A percentile compares a stretch with the other conserved stretches of the same genome.
phyloP scores from a whole-genome alignment of 2,797 vertebrate species.

The Cossypha heuglini region DNA sequence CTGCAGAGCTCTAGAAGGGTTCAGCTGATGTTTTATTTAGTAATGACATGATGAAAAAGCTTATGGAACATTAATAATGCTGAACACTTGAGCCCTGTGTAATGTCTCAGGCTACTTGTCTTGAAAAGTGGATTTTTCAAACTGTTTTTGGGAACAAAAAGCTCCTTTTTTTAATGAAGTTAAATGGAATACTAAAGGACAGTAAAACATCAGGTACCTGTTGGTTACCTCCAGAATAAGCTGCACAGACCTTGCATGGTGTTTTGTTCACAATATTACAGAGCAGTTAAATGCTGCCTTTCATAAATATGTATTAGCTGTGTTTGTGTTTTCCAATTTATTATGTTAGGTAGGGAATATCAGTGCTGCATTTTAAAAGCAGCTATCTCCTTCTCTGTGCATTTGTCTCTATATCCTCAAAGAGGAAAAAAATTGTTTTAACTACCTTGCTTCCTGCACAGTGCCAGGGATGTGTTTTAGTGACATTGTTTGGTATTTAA shows the following conservation, averaged over 20 bases:
- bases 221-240: neutral
- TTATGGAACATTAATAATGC: constrained; percentile 45
- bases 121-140: neutral
- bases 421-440: neutral
- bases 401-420: neutral
- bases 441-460: neutral
- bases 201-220: neutral
- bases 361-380: neutral
- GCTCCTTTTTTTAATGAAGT: neutral
- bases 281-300: neutral
- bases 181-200: neutral
- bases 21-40: constrained; percentile 64
- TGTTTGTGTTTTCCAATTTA: neutral
- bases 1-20: constrained; percentile 24
- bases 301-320: neutral
- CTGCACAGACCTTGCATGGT: neutral
- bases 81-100: constrained; percentile 28
- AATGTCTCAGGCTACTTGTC: constrained; percentile 9
- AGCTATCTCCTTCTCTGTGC: neutral
- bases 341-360: neutral
- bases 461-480: neutral
- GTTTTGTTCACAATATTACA: neutral
- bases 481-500: constrained; percentile 21
- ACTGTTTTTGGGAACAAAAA: neutral
- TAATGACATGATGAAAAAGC: constrained; percentile 52